Evolutionary conservation across 2,797 vertebrate species (phyloP).

Genomic region (Taenioides sp.): DNA sequence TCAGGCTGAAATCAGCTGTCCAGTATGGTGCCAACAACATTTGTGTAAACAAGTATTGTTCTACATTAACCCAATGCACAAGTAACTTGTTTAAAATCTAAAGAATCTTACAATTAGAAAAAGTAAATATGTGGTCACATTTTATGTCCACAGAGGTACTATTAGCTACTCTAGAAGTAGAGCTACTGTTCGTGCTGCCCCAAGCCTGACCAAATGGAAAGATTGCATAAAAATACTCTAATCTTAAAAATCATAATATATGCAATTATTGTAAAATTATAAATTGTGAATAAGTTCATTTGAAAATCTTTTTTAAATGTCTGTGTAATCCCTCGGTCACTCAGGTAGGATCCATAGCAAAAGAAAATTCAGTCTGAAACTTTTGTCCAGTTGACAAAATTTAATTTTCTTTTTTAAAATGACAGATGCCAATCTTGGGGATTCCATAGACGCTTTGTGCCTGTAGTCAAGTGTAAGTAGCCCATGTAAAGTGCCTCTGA

Average conservation of each 20-base stretch:
- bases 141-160: neutral
- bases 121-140: neutral
- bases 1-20: conserved; percentile 25
- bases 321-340: too few species aligned
- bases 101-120: neutral
- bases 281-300: neutral
- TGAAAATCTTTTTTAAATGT: too few species aligned
- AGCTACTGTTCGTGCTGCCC: neutral
- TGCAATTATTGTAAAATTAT: neutral
- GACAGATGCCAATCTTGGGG: too few species aligned
- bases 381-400: too few species aligned
- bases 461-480: too few species aligned
- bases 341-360: too few species aligned
- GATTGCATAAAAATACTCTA: neutral
- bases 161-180: neutral
- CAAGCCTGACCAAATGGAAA: neutral
- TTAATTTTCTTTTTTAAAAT: too few species aligned
- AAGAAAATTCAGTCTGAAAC: too few species aligned
- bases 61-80: neutral
- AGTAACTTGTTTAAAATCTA: neutral
- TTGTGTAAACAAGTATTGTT: conserved; percentile 3
- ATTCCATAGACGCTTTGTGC: too few species aligned
- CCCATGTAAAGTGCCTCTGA: too few species aligned
- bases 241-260: neutral
- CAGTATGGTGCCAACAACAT: conserved; percentile 19